Base-by-base conservation (phyloP, 2,113 vertebrate species). In the Oryzias javanicus region DNA sequence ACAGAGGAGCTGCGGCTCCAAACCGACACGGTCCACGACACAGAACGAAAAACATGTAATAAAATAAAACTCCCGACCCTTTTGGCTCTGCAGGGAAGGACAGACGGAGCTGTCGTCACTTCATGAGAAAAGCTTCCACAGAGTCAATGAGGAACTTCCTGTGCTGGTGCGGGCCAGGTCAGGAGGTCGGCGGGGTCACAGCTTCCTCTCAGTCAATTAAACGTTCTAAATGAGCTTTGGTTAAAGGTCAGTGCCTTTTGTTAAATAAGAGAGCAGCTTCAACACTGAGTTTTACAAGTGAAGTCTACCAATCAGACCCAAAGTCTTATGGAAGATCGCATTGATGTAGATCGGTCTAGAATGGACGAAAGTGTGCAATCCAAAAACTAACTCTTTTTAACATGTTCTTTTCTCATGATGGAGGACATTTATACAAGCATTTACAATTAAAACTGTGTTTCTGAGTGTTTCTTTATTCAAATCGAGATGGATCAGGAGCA, bases 81-180 rank as follows among this genome's bases (percentile, higher is more conserved):
- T 52, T 42, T 68, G 49, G 60, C 3, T 35, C 35, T 29, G 27
- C 27, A 29, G 27, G 64, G 65, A 69, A 64, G 60, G 67, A 42
- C 41, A 49, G 64, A 70, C 61, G 67, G 68, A 67, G 54, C 4
- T 24, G 64, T 24, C 60, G 76, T 71, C 68, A 58, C 41, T 45
- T 13, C 42, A 22, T 56, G 50, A 61, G 74, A 14, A 40, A 64
- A 74, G 82, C 80, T 78, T 51, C 42, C 42, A 57, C 75, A 55
- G 1, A 58, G 63, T 82, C 70, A 79, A 57, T 58, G 62, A 73
- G 68, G 60, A 49, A 74, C 81, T 88, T 90, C 88, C 87, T 85
- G 80, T 81, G 66, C 68, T 60, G 79, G 72, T 63, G 42, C 50
- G 63, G 72, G 51, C 60, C 49, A 80, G 73, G 76, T 76, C 62